phyloP scores from a whole-genome alignment of 2,113 vertebrate genomes.

The Solea solea region DNA sequence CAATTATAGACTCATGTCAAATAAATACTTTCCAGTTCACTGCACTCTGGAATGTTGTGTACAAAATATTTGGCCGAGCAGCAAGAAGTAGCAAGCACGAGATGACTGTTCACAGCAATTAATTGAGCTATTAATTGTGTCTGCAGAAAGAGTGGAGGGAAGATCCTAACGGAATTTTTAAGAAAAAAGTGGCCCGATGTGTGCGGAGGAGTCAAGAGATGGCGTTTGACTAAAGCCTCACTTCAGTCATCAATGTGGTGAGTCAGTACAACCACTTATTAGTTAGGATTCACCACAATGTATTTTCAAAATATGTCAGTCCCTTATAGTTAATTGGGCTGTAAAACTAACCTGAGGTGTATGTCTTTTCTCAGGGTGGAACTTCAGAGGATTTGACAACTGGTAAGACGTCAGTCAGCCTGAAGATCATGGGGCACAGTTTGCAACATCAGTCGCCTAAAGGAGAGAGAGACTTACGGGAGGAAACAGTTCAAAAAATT shows the following conservation, averaged over 20 bases:
- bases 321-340: no score
- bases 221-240: conserved; percentile 78
- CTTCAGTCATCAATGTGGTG: conserved; percentile 13
- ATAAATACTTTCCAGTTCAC: not conserved
- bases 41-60: not conserved
- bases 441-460: not conserved
- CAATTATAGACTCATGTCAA: not conserved
- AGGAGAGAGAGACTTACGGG: not conserved
- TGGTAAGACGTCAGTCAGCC: conserved; percentile 8
- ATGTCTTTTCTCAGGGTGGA: conserved; percentile 45
- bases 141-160: conserved; percentile 85
- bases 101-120: not conserved
- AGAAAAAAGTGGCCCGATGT: conserved; percentile 84
- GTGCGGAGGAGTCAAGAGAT: conserved; percentile 85
- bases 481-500: not conserved
- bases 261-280: conserved; percentile 33
- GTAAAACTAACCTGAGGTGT: not conserved
- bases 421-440: not conserved
- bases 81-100: not conserved
- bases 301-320: no score
- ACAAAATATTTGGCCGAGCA: not conserved
- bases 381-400: conserved; percentile 20
- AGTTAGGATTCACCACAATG: no score
- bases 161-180: conserved; percentile 83
- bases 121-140: conserved; percentile 1